Base-by-base conservation (phyloP, 2,113 vertebrate genomes). In the Trematomus loennbergii region DNA sequence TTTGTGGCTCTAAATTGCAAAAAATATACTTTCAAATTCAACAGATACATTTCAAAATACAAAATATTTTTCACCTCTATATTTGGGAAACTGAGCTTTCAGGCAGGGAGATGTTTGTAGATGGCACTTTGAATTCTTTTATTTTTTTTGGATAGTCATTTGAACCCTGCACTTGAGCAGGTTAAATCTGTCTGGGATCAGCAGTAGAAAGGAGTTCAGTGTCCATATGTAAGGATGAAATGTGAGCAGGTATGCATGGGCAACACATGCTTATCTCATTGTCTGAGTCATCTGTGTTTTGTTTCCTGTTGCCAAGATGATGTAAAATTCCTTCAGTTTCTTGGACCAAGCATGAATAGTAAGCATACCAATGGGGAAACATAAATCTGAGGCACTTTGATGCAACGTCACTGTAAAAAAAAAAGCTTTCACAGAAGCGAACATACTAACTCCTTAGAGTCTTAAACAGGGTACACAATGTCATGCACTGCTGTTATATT, bases 331-430 rank as follows among this genome's bases (percentile, higher is more conserved):
- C 29, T 29, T 45, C 20, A 22, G 33, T 59, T 40, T 67, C 3
- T 50, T 49, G 9, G 7, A 33, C 12, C 45, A 13, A 55, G 18
- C n/a, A 29, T 71, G 25, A 36, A 45, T 25, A 53, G 57, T 22
- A 12, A 25, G 53, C 2, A 0, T 9, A 79, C 22, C 13, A 12
- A 49, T 74, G 70, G 74, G 67, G 79, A 74, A 45, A 73, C 78
- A 58, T 81, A 86, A 89, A 84, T 86, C 82, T 78, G 81, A 82
- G 87, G 83, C 87, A 81, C 82, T 50, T 49, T 46, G 78, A 78
- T 75, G 48, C 20, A 59, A 43, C 70, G 43, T 1, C 55, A 40
- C 43, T 6, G 54, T n/a, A 36, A 36, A 59, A 25, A 36, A 59
- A 22, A 72, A 62, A 40, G 49, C 33, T 20, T 81, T 70, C 10